Percentiles rank a stretch among this genome's conserved stretches.
phyloP scores from a whole-genome alignment of 2,888 invertebrate genomes.

The Hoplodrina ambigua region DNA sequence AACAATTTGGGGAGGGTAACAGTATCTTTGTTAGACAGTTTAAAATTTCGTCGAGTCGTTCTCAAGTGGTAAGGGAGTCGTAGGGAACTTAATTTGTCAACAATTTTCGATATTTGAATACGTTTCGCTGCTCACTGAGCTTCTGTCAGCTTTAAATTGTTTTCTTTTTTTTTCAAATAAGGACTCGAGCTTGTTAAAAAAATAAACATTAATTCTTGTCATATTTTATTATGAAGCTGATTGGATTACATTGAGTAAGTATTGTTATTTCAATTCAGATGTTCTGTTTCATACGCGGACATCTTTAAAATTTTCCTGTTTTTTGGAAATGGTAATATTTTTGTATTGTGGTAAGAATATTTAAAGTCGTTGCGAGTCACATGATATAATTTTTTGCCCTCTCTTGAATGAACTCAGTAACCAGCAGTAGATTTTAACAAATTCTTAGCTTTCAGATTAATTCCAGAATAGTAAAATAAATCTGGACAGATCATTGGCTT shows the following conservation, averaged over 20 bases:
- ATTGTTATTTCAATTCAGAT: constrained; percentile 47
- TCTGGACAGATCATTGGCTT: no score
- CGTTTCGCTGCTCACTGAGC: constrained; percentile 89
- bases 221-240: constrained; percentile 55
- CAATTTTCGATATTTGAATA: constrained; percentile 91
- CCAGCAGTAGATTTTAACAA: no score
- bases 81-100: constrained; percentile 90
- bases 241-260: constrained; percentile 50
- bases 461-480: no score
- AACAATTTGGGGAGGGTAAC: constrained; percentile 21
- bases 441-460: no score
- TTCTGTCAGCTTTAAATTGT: constrained; percentile 89
- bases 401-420: no score
- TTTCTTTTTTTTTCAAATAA: constrained; percentile 85
- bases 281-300: constrained; percentile 22
- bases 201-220: constrained; percentile 60
- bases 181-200: constrained; percentile 68
- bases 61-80: constrained; percentile 89
- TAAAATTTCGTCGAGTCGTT: constrained; percentile 85
- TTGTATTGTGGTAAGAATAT: not conserved
- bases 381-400: no score
- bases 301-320: no score
- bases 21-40: constrained; percentile 70
- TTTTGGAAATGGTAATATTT: not conserved
- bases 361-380: no score